A percentile compares a stretch with the other conserved stretches of the same genome.
phyloP scores from a whole-genome alignment of 2,113 vertebrate genomes.

The Triplophysa dalaica region DNA sequence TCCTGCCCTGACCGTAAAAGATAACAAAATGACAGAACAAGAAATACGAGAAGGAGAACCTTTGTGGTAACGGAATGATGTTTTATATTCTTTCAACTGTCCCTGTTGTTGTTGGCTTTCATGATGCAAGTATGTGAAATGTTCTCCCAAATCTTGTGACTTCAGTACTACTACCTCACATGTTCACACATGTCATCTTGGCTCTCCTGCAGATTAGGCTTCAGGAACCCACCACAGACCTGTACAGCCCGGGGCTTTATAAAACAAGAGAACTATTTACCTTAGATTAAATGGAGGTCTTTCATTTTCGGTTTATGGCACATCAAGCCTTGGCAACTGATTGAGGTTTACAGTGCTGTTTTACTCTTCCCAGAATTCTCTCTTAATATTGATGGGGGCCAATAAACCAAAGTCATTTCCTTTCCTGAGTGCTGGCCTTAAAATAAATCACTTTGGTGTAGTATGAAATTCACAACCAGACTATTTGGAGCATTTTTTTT shows the following conservation, averaged over 20 bases:
- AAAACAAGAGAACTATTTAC: background rate
- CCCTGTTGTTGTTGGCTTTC: conserved; percentile 58
- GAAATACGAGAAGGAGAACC: conserved; percentile 21
- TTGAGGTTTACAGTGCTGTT: conserved; percentile 3
- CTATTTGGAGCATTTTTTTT: conserved; percentile 18
- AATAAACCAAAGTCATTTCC: conserved; percentile 37
- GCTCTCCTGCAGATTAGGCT: background rate
- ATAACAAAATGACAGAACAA: background rate
- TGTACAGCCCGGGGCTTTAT: background rate
- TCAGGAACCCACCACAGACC: background rate
- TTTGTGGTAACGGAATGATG: conserved; percentile 26
- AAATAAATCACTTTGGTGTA: conserved; percentile 30
- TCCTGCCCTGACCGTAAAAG: conserved; percentile 24
- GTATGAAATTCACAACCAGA: conserved; percentile 17
- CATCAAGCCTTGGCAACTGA: background rate
- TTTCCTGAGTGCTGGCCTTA: conserved; percentile 33
- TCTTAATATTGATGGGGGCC: background rate
- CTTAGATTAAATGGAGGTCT: background rate
- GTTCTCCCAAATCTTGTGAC: conserved; percentile 47
- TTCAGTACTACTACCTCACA: conserved; percentile 7
- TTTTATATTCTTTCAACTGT: conserved; percentile 31
- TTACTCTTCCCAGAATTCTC: background rate
- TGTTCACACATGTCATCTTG: conserved; percentile 28
- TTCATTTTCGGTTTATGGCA: background rate
- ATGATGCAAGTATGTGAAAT: conserved; percentile 72